phyloP scores from a whole-genome alignment of 2,113 vertebrate species.

The Notarius quadriscutis region DNA sequence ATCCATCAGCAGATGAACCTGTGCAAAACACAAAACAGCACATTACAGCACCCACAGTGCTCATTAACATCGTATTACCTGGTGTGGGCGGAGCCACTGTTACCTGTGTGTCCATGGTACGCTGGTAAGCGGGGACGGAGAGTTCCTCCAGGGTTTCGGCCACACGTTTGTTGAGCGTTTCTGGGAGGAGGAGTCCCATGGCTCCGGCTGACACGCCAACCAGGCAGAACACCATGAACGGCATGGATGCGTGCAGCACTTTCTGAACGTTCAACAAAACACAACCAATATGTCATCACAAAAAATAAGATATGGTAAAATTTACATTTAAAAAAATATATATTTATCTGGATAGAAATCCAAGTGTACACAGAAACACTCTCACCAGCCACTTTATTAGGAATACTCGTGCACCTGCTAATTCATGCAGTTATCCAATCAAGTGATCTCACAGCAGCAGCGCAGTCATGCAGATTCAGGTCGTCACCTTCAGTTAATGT shows the following conservation, averaged over 20 bases:
- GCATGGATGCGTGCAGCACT: conserved; percentile 75
- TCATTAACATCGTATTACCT: neutral
- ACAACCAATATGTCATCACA: conserved; percentile 5
- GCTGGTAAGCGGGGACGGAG: conserved; percentile 59
- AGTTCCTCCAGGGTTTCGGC: conserved; percentile 80
- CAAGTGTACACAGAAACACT: neutral
- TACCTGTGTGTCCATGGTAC: conserved; percentile 72
- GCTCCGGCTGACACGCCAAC: conserved; percentile 78
- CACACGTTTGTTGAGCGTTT: conserved; percentile 78
- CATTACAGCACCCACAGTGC: neutral
- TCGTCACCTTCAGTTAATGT: neutral
- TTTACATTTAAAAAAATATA: neutral
- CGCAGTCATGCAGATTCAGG: neutral
- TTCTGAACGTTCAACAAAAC: conserved; percentile 64
- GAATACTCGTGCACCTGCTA: neutral
- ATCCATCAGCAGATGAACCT: conserved; percentile 44
- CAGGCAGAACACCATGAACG: conserved; percentile 82
- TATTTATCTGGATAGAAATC: neutral
- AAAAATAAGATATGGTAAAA: neutral
- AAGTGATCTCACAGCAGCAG: neutral
- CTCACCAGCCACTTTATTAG: neutral
- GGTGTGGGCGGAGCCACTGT: neutral
- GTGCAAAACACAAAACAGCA: conserved; percentile 11
- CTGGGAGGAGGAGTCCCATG: conserved; percentile 81
- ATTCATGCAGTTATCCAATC: neutral